Percentiles rank a stretch among this genome's conserved stretches.
These are phyloP conservation scores for Pyrgilauda ruficollis DNA, from an alignment of 2,113 vertebrate genomes.

Conservation along the genomic window DNA sequence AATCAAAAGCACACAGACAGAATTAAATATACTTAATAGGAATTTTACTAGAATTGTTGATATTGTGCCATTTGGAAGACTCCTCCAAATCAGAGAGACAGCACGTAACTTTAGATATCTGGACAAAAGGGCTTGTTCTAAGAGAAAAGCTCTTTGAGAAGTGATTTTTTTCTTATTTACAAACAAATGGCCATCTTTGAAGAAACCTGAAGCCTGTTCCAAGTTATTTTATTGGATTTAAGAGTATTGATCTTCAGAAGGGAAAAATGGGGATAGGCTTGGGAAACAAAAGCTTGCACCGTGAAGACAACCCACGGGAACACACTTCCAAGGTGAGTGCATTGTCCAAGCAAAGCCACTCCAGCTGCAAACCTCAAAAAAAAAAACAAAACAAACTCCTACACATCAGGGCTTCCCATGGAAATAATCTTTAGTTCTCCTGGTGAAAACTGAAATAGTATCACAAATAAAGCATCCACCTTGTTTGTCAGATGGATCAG, in stretches of 20 bases:
- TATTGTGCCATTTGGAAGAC: neutral
- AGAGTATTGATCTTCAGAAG: neutral
- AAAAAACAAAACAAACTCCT: neutral
- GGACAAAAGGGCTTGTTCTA: neutral
- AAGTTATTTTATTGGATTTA: neutral
- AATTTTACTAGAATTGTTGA: neutral
- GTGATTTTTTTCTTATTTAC: neutral
- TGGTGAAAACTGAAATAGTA: neutral
- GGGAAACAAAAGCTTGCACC: neutral
- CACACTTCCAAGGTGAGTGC: neutral
- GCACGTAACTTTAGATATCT: neutral
- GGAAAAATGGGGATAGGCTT: neutral
- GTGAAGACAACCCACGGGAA: neutral
- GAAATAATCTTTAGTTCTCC: neutral
- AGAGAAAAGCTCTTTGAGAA: neutral
- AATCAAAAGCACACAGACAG: neutral
- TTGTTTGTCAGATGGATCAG: neutral
- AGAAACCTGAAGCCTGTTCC: neutral
- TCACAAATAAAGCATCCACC: neutral
- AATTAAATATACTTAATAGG: neutral
- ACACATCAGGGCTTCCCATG: neutral
- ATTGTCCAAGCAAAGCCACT: neutral
- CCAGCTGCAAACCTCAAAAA: neutral
- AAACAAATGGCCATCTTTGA: neutral
- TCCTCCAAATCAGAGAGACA: neutral